Percentiles rank a stretch among this genome's conserved stretches.
phyloP scores from a whole-genome alignment of 2,113 vertebrate species.

The Micromys minutus region DNA sequence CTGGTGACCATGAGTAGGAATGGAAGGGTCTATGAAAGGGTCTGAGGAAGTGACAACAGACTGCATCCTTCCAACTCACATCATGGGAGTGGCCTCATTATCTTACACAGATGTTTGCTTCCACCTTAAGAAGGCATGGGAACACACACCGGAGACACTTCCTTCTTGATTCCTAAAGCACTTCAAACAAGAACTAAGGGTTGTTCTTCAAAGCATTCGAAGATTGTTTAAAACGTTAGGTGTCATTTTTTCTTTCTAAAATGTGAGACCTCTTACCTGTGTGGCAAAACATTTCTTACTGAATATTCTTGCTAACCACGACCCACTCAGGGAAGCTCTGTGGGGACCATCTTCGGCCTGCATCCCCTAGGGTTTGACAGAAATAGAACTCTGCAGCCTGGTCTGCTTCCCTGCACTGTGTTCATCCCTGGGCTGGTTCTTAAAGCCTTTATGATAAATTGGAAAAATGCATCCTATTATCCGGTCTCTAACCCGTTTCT shows the following conservation, averaged over 20 bases:
- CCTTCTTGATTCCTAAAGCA: rapidly evolving
- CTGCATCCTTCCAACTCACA: not conserved
- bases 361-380: not conserved
- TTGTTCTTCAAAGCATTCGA: not conserved
- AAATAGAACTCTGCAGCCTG: not conserved
- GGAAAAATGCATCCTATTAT: not conserved
- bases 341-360: rapidly evolving
- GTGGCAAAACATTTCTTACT: not conserved
- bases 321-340: not conserved
- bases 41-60: rapidly evolving
- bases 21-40: rapidly evolving
- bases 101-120: not conserved
- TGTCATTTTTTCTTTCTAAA: not conserved
- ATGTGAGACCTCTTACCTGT: not conserved
- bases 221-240: no score
- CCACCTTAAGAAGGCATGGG: rapidly evolving
- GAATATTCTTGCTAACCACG: not conserved
- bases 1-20: not conserved
- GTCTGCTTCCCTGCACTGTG: not conserved
- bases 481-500: not conserved
- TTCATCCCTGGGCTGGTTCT: not conserved
- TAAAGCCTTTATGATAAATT: not conserved
- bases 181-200: rapidly evolving
- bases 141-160: rapidly evolving
- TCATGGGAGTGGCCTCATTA: rapidly evolving